Conservation (phyloP, 1,140 invertebrate species). For the Trachymyrmex septentrionalis region DNA sequence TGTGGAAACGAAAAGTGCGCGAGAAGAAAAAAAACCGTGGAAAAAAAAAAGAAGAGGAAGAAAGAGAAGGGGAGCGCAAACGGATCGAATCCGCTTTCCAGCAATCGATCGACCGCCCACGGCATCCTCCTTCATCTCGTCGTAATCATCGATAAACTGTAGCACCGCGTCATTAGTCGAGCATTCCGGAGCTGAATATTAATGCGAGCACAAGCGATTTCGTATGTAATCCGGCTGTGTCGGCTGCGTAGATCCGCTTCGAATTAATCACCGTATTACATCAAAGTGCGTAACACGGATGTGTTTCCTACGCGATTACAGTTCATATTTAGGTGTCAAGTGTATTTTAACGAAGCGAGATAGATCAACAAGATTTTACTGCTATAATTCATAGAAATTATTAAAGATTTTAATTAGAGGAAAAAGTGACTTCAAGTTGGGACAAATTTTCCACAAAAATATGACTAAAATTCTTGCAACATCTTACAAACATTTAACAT, state of each 20-base stretch:
- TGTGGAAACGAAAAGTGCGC: conserved; percentile 53
- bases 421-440: not conserved
- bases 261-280: conserved; percentile 38
- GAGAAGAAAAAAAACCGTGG: conserved; percentile 6
- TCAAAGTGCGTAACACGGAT: conserved; percentile 13
- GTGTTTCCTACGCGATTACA: not conserved
- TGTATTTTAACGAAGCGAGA: not conserved
- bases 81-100: conserved; percentile 34
- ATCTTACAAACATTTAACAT: not conserved
- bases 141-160: conserved; percentile 58
- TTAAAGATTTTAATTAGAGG: not conserved
- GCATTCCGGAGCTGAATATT: conserved; percentile 71
- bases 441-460: not conserved
- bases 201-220: conserved; percentile 54
- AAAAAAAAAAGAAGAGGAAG: conserved; percentile 35
- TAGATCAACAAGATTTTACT: not conserved
- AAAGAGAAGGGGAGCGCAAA: conserved; percentile 4
- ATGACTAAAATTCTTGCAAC: conserved; percentile 2
- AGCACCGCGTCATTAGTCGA: conserved; percentile 42
- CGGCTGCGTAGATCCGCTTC: conserved; percentile 41
- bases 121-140: conserved; percentile 17
- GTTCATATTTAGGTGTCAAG: not conserved
- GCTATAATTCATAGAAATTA: not conserved
- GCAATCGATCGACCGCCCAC: conserved; percentile 42
- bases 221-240: conserved; percentile 44